Evolutionary conservation across 1,140 invertebrate genomes (phyloP), one percentile per base, ranked within the genome.

Genomic region (Penaeus indicus): DNA sequence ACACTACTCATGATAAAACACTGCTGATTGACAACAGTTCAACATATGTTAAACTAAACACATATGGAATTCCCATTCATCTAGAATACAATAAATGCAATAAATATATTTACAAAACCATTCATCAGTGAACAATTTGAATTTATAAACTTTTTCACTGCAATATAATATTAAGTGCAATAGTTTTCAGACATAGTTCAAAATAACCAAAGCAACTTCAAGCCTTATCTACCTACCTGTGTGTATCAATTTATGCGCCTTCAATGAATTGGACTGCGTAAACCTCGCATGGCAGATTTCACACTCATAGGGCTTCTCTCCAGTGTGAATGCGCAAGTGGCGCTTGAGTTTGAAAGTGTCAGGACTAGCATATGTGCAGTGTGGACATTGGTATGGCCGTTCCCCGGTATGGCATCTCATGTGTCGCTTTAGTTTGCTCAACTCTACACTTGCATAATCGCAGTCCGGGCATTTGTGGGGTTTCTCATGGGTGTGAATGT

Each of bases 331-430:
- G 61, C 95, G 91, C 61, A 95, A 91, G 92, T 95, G 95, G 25
- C 95, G 91, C 92, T 95, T 95, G 25, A 99, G 93, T 93, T 99
- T 99, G 93, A 99, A 99, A 21, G 98, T 99, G 93, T 99, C 98
- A 10, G 98, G 98, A 92, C 97, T 98, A 25, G 98, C 98, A 92
- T 99, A 99, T 5, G 97, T 98, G 94, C 98, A 99, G 93, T 99
- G 97, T 0, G 97, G 96, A 93, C 98, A 99, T 92, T 92, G 91
- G 90, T 94, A 95, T 0, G 95, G 95, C 54, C 95, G 91, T 90
- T 95, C 94, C 54, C 95, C 95, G 0, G 95, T 98, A 92, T 99
- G 98, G 92, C 97, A 98, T 47, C 98, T 95, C 92, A 98, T 97
- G 92, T 99, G 98, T 69, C 98, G 94, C 85, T 98, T 97, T 60